Conservation (phyloP, 2,797 vertebrate genomes). For the Lithobates sylvaticus region DNA sequence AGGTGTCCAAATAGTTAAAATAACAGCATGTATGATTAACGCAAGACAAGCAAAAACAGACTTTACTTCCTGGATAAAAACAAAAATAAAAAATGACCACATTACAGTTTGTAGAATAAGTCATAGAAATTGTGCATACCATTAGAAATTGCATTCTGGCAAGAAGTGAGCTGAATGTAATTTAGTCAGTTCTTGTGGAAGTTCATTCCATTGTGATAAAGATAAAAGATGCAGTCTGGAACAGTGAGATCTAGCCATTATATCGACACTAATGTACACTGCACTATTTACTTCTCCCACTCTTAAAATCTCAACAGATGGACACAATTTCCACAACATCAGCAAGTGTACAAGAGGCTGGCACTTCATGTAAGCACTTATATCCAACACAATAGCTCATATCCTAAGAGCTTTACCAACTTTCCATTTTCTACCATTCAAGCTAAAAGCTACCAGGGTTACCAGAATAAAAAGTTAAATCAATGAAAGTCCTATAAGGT, state of each 20-base stretch:
- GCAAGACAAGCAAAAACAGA: background rate
- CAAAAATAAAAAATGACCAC: background rate
- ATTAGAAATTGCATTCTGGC: slow-evolving; percentile 35
- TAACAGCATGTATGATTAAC: background rate
- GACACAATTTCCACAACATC: slow-evolving; percentile 58
- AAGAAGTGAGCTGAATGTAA: slow-evolving; percentile 20
- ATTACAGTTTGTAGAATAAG: background rate
- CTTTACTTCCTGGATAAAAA: no score
- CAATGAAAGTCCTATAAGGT: slow-evolving; percentile 28
- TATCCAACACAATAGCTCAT: slow-evolving; percentile 37
- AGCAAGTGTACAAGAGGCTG: slow-evolving; percentile 26
- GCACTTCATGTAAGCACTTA: slow-evolving; percentile 53
- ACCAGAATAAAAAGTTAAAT: slow-evolving; percentile 31
- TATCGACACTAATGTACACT: slow-evolving; percentile 42
- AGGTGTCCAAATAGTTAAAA: no score
- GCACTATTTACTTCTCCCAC: slow-evolving; percentile 41
- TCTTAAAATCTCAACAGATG: background rate
- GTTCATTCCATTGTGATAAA: slow-evolving; percentile 42
- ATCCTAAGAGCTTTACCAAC: slow-evolving; percentile 55
- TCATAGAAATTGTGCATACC: background rate
- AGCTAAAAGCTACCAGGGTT: slow-evolving; percentile 34
- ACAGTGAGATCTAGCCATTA: slow-evolving; percentile 48
- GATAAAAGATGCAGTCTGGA: slow-evolving; percentile 59
- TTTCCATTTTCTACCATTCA: slow-evolving; percentile 51
- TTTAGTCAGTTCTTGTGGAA: slow-evolving; percentile 18